These are phyloP conservation scores for Lutjanus campechanus DNA, from an alignment of 2,797 vertebrate species.

Conservation along the genomic window DNA sequence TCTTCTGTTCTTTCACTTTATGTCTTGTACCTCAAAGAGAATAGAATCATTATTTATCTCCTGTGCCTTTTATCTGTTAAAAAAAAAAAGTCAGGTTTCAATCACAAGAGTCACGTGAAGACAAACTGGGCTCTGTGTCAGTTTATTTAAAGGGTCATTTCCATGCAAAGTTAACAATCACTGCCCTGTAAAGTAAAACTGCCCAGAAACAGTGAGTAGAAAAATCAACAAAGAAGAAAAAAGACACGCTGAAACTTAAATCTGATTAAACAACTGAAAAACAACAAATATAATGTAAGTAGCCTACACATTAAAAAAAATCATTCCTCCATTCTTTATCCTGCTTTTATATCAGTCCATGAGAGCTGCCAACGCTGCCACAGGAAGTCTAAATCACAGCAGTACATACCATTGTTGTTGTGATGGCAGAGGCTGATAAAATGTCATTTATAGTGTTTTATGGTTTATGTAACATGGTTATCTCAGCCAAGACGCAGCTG, in stretches of 20 bases:
- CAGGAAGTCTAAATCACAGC: conserved; percentile 49
- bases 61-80: conserved; percentile 17
- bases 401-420: conserved; percentile 49
- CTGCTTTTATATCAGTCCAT: background rate
- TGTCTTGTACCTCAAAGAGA: background rate
- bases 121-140: conserved; percentile 7
- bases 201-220: background rate
- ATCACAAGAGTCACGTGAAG: background rate
- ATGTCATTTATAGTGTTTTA: conserved; percentile 43
- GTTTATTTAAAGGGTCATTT: conserved; percentile 8
- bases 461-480: conserved; percentile 45
- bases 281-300: background rate
- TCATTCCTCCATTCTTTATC: conserved; percentile 10
- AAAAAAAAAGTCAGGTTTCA: conserved; percentile 16
- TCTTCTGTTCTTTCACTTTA: conserved; percentile 5
- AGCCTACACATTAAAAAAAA: background rate
- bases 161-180: conserved; percentile 10
- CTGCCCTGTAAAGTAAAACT: background rate
- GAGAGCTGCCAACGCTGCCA: background rate
- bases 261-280: background rate
- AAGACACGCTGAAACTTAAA: background rate
- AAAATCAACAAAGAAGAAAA: background rate
- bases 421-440: conserved; percentile 51
- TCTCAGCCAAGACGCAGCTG: conserved; percentile 28
- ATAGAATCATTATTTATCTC: conserved; percentile 30